Evolutionary conservation across 2,888 invertebrate species (phyloP), one percentile per base, ranked within the genome.

Genomic region (Byasa hedistus): DNA sequence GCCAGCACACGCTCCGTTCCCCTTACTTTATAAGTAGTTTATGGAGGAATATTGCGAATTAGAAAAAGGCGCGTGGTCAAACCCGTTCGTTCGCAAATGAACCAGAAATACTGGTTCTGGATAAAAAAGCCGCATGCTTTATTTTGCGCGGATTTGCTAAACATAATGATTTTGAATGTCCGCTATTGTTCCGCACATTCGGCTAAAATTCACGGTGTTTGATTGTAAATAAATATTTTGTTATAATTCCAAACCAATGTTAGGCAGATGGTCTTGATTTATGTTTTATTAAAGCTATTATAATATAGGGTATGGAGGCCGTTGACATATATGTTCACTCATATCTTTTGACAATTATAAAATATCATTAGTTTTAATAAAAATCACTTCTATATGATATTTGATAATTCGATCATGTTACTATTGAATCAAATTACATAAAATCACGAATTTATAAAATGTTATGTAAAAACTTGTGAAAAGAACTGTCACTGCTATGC

Each of bases 141-240:
- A 80, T 80, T 86, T 85, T 76, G 85, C 87, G 80, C 76, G 81
- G 82, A 86, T 86, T 88, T 83, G 85, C 81, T 76, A 83, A 86
- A 88, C 84, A 85, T 79, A 74, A 79, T 81, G 84, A 65, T 83
- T 87, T 86, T 86, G 79, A 82, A 85, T 83, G 73, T 75, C 73
- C 54, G 68, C 62, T 70, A 81, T 85, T 85, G 80, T 85, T 74
- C 72, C 79, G 71, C 79, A 82, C 76, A 80, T 85, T 85, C 83
- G 80, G 78, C 68, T 75, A 75, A 74, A 78, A 79, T 84, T 83
- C 80, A 79, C 80, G 81, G 77, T 78, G 72, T 79, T 81, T 79
- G 74, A 76, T 75, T 77, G 72, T 79, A 78, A 83, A 82, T 82
- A 80, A 75, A 77, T 74, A 72, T 68, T 68, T 68, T 68, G 65